Conservation (phyloP, 2,888 invertebrate species). For the Epinotia brunnichana region DNA sequence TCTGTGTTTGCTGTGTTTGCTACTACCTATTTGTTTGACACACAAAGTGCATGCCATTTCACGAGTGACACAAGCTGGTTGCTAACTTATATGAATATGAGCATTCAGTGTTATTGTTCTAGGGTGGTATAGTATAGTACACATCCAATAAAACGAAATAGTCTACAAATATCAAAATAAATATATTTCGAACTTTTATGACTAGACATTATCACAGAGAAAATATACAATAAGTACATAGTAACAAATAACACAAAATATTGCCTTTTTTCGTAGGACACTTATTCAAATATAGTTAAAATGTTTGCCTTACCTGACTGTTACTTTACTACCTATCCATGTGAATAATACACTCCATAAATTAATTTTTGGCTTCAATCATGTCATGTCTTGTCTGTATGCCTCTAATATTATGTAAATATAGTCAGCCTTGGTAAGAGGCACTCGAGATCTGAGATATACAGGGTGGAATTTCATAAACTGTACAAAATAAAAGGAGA, state of each 20-base stretch:
- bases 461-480: too few species aligned
- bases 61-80: too few species aligned
- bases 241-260: not conserved
- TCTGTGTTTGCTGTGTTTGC: too few species aligned
- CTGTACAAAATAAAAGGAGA: too few species aligned
- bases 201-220: slow-evolving; percentile 33
- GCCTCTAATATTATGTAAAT: slow-evolving; percentile 7
- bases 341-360: not conserved
- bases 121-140: not conserved
- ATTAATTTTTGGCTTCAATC: not conserved
- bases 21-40: too few species aligned
- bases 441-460: not conserved
- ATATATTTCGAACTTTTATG: slow-evolving; percentile 30
- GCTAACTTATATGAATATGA: too few species aligned
- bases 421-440: slow-evolving; percentile 16
- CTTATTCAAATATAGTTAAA: slow-evolving; percentile 1
- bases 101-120: too few species aligned
- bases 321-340: not conserved
- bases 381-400: not conserved
- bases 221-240: slow-evolving; percentile 3
- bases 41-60: too few species aligned
- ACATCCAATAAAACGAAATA: slow-evolving; percentile 3
- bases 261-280: not conserved
- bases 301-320: slow-evolving; percentile 10
- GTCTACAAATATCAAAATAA: slow-evolving; percentile 6